Conservation (phyloP, 2,888 invertebrate species). For the Allolobophora icterica region DNA sequence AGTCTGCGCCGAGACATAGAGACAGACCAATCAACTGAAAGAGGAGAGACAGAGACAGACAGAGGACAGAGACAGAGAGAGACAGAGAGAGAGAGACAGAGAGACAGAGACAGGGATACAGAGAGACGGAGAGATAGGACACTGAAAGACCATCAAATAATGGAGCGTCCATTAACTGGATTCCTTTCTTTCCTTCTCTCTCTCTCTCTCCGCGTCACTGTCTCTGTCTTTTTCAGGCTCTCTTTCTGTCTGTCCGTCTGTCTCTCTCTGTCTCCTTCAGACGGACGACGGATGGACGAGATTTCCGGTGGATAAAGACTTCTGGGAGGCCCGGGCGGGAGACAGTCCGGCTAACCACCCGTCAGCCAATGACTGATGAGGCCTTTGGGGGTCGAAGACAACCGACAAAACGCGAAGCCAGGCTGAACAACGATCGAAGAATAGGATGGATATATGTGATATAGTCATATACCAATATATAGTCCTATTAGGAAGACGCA, state of each 20-base stretch:
- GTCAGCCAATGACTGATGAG: slow-evolving; percentile 11
- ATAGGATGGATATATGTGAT: not conserved
- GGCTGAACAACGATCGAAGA: not conserved
- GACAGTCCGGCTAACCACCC: slow-evolving; percentile 2
- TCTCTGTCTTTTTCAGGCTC: not conserved
- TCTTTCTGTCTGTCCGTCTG: not conserved
- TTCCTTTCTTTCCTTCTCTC: slow-evolving; percentile 38
- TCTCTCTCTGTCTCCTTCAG: not conserved
- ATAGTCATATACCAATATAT: too few relatives aligned
- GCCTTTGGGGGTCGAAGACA: slow-evolving; percentile 1
- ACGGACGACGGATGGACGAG: not conserved
- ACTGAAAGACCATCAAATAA: too few relatives aligned
- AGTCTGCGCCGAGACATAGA: too few relatives aligned
- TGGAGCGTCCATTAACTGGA: not conserved
- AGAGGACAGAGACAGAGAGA: too few relatives aligned
- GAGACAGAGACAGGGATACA: too few relatives aligned
- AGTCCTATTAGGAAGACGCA: too few relatives aligned
- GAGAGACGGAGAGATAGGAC: too few relatives aligned
- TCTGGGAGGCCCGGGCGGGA: not conserved
- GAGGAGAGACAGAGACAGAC: too few relatives aligned
- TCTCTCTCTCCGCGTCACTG: slow-evolving; percentile 31
- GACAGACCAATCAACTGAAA: too few relatives aligned
- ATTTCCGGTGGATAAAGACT: slow-evolving; percentile 14
- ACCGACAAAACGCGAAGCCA: not conserved
- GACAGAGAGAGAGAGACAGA: too few relatives aligned